A percentile compares a stretch with the other conserved stretches of the same genome.
These are phyloP conservation scores for Triplophysa dalaica DNA, from an alignment of 2,113 vertebrate genomes.

Conservation along the genomic window DNA sequence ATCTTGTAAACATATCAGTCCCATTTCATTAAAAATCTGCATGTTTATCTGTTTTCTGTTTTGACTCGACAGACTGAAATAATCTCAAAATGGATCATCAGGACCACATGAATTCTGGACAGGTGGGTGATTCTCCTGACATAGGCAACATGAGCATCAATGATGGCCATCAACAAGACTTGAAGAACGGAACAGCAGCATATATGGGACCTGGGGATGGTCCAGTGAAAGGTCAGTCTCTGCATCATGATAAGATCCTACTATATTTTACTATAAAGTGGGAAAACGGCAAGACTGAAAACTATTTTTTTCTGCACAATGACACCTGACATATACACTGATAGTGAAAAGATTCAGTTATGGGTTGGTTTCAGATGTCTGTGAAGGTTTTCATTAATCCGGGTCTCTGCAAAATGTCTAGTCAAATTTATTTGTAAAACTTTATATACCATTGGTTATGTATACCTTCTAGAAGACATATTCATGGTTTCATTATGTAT, in stretches of 20 bases:
- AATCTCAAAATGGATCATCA: constrained; percentile 52
- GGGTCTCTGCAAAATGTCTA: not conserved
- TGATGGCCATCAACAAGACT: constrained; percentile 43
- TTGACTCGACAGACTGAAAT: constrained; percentile 46
- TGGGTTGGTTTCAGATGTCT: constrained; percentile 4
- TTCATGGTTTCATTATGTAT: constrained; percentile 5
- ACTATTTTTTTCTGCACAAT: not conserved
- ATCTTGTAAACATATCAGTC: no score
- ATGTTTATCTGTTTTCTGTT: not conserved
- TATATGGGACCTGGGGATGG: constrained; percentile 37
- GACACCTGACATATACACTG: constrained; percentile 12
- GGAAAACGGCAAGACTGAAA: not conserved
- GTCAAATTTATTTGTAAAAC: not conserved
- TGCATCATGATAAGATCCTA: not conserved
- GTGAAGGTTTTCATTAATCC: constrained; percentile 12
- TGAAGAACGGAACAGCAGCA: constrained; percentile 56
- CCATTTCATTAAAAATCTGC: no score
- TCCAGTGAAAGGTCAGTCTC: constrained; percentile 52
- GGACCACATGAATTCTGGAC: constrained; percentile 54
- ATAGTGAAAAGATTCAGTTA: not conserved
- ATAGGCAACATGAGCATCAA: constrained; percentile 46
- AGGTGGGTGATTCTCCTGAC: constrained; percentile 52
- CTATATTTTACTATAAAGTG: not conserved
- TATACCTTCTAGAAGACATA: not conserved
- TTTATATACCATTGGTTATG: constrained; percentile 17